Conservation (phyloP, 2,888 invertebrate genomes). For the Gisinianus flammeolus region DNA sequence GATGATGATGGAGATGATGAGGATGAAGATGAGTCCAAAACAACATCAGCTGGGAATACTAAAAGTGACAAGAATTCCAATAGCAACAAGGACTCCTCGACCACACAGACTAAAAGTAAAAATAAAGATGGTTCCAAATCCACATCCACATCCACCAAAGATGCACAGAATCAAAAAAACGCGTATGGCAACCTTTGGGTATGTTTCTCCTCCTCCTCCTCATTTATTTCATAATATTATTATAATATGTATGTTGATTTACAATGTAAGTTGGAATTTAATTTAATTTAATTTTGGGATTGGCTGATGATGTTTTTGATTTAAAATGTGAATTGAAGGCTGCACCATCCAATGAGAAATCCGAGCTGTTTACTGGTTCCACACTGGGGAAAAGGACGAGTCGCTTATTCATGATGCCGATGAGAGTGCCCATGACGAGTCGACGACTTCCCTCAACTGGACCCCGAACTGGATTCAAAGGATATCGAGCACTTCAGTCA, state of each 20-base stretch:
- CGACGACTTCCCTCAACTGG: conserved; percentile 32
- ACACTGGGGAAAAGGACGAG: background rate
- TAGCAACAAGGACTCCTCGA: conserved; percentile 12
- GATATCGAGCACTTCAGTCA: conserved; percentile 31
- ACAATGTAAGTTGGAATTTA: conserved; percentile 12
- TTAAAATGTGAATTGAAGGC: background rate
- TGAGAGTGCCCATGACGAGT: conserved; percentile 13
- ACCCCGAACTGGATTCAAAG: conserved; percentile 46
- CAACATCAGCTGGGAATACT: conserved; percentile 43
- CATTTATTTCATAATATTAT: background rate
- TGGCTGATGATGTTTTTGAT: background rate
- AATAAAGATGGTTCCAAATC: background rate
- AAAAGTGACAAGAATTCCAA: conserved; percentile 28
- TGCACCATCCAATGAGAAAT: conserved; percentile 58
- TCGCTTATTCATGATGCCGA: conserved; percentile 12
- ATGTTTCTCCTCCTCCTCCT: conserved; percentile 58
- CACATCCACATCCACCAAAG: background rate
- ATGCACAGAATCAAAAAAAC: conserved; percentile 64
- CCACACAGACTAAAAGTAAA: background rate
- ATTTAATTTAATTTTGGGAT: background rate
- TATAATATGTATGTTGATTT: background rate
- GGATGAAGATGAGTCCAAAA: conserved; percentile 44
- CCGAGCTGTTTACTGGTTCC: background rate
- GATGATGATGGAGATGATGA: conserved; percentile 44
- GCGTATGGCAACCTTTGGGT: conserved; percentile 67